Evolutionary conservation across 2,797 vertebrate genomes (phyloP).

Genomic region (Acanthurus tractus): DNA sequence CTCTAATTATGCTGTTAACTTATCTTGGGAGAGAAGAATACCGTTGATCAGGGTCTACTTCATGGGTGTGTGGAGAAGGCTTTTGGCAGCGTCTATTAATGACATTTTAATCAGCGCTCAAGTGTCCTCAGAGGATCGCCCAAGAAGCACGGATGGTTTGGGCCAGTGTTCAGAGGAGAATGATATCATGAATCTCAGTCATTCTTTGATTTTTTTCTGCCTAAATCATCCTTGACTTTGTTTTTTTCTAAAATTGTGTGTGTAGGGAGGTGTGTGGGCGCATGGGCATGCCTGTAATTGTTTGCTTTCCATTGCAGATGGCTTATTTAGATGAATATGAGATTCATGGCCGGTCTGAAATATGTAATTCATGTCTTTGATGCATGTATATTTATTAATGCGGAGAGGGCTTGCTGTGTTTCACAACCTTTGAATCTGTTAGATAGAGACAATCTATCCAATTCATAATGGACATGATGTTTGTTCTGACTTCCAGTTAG

Average conservation of each 20-base stretch:
- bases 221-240: slow-evolving; percentile 51
- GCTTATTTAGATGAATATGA: slow-evolving; percentile 32
- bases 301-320: slow-evolving; percentile 32
- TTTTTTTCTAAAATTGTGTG: slow-evolving; percentile 33
- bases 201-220: slow-evolving; percentile 50
- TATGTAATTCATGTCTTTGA: slow-evolving; percentile 53
- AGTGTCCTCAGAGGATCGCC: slow-evolving; percentile 51
- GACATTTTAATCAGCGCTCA: slow-evolving; percentile 71
- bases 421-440: slow-evolving; percentile 36
- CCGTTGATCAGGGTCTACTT: slow-evolving; percentile 52
- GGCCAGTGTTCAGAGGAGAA: slow-evolving; percentile 47
- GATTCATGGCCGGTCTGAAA: slow-evolving; percentile 26
- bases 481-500: slow-evolving; percentile 14
- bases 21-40: slow-evolving; percentile 64
- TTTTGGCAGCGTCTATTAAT: slow-evolving; percentile 64
- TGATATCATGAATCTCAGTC: slow-evolving; percentile 55
- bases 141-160: slow-evolving; percentile 46
- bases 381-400: slow-evolving; percentile 37
- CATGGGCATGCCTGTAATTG: slow-evolving; percentile 7
- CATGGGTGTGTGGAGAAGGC: slow-evolving; percentile 32
- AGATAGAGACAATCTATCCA: slow-evolving; percentile 23
- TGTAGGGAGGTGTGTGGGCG: not conserved
- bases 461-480: slow-evolving; percentile 53
- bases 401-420: slow-evolving; percentile 26
- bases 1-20: slow-evolving; percentile 72